Conservation (phyloP, 2,113 vertebrate genomes). For the Tupaia chinensis region DNA sequence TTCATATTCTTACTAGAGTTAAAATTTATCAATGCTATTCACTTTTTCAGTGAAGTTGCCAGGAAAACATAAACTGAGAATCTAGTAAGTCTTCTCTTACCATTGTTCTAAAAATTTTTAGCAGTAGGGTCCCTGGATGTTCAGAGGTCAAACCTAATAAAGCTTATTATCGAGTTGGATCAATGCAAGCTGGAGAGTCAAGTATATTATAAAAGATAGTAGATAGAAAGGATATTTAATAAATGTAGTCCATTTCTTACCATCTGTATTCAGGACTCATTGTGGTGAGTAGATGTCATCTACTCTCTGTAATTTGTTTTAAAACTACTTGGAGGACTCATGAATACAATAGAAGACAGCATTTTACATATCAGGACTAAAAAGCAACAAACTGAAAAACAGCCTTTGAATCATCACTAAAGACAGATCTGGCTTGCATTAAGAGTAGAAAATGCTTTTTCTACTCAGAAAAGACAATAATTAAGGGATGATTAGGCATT, state of each 20-base stretch:
- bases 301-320: background rate
- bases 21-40: background rate
- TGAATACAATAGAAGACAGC: background rate
- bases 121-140: background rate
- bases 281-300: background rate
- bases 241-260: background rate
- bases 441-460: background rate
- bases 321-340: background rate
- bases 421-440: background rate
- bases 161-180: constrained; percentile 58
- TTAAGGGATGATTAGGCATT: background rate
- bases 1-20: background rate
- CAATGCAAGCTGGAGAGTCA: constrained; percentile 18
- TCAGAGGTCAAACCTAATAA: constrained; percentile 32
- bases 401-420: background rate
- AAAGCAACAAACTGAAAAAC: constrained; percentile 1
- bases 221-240: constrained; percentile 39
- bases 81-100: constrained; percentile 1
- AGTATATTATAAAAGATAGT: constrained; percentile 5
- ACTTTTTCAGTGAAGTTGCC: background rate
- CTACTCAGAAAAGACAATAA: background rate
- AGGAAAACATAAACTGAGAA: constrained; percentile 22
- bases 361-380: background rate
- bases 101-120: background rate
- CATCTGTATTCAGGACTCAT: background rate